Conservation (phyloP, 2,797 vertebrate genomes). For the Coregonus suidteri region DNA sequence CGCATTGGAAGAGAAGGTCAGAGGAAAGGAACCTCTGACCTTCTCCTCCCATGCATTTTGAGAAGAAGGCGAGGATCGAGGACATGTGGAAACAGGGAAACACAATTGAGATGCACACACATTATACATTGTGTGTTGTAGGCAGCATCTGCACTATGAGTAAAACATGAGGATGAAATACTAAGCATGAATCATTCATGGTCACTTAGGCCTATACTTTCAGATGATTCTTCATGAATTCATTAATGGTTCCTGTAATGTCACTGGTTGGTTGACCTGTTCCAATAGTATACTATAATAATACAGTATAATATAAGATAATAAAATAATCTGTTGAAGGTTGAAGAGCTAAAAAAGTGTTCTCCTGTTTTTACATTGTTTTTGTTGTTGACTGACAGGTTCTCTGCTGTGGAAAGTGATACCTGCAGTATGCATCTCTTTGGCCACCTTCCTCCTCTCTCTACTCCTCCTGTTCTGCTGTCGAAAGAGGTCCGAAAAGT, state of each 20-base stretch:
- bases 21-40: no score
- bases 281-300: no score
- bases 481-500: conserved; percentile 62
- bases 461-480: conserved; percentile 57
- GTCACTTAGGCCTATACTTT: neutral
- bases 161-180: neutral
- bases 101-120: no score
- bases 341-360: neutral
- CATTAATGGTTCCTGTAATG: neutral
- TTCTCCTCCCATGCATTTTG: no score
- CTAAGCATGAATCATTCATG: neutral
- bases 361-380: conserved; percentile 4
- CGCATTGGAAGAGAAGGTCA: no score
- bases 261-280: no score
- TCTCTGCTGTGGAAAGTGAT: conserved; percentile 62
- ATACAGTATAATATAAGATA: no score
- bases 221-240: neutral
- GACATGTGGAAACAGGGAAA: no score
- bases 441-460: conserved; percentile 49
- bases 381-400: conserved; percentile 34
- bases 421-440: conserved; percentile 48
- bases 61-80: no score
- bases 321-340: no score
- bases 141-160: neutral
- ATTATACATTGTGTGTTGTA: no score